Base-by-base conservation (phyloP, 2,797 vertebrate genomes). In the Manis javanica region DNA sequence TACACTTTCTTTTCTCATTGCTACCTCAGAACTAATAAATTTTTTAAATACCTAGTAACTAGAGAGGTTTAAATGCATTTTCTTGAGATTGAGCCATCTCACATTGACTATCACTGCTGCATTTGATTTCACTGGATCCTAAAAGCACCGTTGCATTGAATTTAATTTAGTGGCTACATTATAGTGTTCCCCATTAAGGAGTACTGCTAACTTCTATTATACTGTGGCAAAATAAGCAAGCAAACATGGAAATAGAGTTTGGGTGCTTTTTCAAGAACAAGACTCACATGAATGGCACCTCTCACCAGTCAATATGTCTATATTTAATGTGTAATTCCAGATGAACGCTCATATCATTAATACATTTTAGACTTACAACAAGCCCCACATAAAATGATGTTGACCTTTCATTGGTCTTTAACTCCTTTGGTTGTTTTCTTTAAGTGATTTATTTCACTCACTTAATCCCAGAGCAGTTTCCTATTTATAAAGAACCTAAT, bases 401-500 rank as follows among this genome's bases (percentile, higher is more conserved):
- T 91, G 10, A 8, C 23, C 24, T 57, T 53, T 13, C 15, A 34
- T 55, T 29, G 42, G 10, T 68, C 13, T 24, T 88, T 51, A 83
- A 37, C 12, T 95, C 21, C 37, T 95, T 64, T 83, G 53, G 49
- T 71, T 66, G 63, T 49, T 82, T 96, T 88, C 21, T 85, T 3
- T 69, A 86, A 74, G 46, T 63, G 31, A 75, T 26, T 79, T 92
- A 55, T 26, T 95, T 95, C 29, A 95, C 55, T 77, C 72, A 81
- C 86, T 66, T 83, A 86, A 95, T 7, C 29, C n/a, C 31, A 89
- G n/a, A 90, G 57, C 0, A 92, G 0, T 71, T 92, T 95, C 34
- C 24, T 89, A 83, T 86, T 86, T 92, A 78, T 68, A 84, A 96
- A 79, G 11, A 12, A 69, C 29, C 90, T 90, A 92, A 82, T 91